A percentile compares a stretch with the other conserved stretches of the same genome.
Evolutionary conservation across 1,140 invertebrate genomes (phyloP).

Genomic region (Heterodera schachtii): DNA sequence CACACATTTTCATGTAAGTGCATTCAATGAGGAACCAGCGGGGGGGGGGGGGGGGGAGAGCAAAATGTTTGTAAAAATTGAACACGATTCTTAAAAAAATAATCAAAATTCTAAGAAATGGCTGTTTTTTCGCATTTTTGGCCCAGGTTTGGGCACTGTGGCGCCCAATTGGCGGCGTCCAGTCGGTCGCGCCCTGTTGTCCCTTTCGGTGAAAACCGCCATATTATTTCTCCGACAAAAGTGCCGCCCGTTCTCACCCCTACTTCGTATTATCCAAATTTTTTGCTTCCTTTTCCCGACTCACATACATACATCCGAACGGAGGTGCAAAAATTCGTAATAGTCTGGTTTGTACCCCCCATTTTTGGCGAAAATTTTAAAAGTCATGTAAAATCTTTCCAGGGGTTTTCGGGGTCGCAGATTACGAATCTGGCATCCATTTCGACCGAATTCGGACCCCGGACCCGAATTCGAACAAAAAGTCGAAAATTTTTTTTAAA

Average conservation of each 20-base stretch:
- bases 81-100: conserved; percentile 66
- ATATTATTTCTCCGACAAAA: conserved; percentile 72
- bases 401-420: neutral
- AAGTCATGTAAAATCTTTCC: neutral
- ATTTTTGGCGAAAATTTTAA: neutral
- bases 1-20: conserved; percentile 2
- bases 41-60: too few species aligned
- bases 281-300: conserved; percentile 88
- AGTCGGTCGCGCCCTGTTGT: too few species aligned
- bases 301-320: conserved; percentile 93
- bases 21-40: too few species aligned
- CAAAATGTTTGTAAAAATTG: too few species aligned
- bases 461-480: neutral
- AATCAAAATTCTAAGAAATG: too few species aligned
- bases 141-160: too few species aligned
- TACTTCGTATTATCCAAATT: conserved; percentile 82
- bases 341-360: neutral
- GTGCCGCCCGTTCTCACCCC: conserved; percentile 81
- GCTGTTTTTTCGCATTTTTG: too few species aligned
- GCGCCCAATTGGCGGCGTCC: too few species aligned
- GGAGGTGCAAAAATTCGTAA: conserved; percentile 76
- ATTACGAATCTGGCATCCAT: neutral
- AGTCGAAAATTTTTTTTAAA: neutral
- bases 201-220: conserved; percentile 69
- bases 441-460: neutral